Conservation (phyloP, 2,113 vertebrate genomes). For the Salvelinus alpinus region DNA sequence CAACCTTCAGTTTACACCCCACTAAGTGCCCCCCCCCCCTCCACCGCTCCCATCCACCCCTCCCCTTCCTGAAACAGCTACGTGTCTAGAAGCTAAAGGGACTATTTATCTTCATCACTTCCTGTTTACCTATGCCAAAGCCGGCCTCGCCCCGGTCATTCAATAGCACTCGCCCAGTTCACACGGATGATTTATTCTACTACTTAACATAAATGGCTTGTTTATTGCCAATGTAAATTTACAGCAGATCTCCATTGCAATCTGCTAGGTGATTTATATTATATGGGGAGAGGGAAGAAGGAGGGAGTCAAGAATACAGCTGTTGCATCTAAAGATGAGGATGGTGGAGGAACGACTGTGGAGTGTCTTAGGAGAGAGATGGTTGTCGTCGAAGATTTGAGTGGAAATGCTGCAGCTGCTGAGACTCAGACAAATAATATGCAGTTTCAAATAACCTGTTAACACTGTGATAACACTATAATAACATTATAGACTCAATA, state of each 20-base stretch:
- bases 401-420: too few species aligned
- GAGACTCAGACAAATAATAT: too few species aligned
- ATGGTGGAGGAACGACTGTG: too few species aligned
- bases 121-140: conserved; percentile 15
- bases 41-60: background rate
- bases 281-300: background rate
- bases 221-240: conserved; percentile 50
- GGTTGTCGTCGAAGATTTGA: too few species aligned
- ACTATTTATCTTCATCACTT: conserved; percentile 28
- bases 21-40: background rate
- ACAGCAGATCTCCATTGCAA: conserved; percentile 39
- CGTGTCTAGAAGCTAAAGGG: conserved; percentile 3
- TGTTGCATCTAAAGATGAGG: background rate
- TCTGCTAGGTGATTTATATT: conserved; percentile 31
- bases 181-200: conserved; percentile 38
- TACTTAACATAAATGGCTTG: conserved; percentile 43
- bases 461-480: too few species aligned
- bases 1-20: background rate
- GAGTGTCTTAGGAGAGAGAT: too few species aligned
- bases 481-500: too few species aligned
- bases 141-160: conserved; percentile 1
- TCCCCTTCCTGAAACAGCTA: background rate
- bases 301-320: conserved; percentile 12
- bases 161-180: conserved; percentile 6
- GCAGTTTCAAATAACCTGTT: too few species aligned